Evolutionary conservation across 2,113 vertebrate genomes (phyloP).

Genomic region (Callipepla squamata): DNA sequence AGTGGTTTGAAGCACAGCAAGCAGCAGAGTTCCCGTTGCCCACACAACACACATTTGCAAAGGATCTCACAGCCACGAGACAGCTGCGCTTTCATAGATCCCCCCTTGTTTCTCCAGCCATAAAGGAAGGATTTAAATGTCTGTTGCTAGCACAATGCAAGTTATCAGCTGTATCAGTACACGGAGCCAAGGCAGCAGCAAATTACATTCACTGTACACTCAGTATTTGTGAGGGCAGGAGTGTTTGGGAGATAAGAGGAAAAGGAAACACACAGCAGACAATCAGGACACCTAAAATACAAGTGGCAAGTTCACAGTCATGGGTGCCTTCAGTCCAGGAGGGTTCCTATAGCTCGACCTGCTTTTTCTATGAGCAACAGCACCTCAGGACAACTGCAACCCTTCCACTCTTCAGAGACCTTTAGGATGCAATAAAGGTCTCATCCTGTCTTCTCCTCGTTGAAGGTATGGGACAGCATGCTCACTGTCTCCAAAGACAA

Average conservation of each 20-base stretch:
- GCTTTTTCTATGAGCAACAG: neutral
- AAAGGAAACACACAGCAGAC: neutral
- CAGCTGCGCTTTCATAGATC: neutral
- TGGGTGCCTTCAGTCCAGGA: neutral
- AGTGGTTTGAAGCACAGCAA: neutral
- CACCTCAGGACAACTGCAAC: rapidly evolving
- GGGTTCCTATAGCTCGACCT: neutral
- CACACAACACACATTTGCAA: neutral
- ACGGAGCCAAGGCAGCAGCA: neutral
- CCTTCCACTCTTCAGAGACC: neutral
- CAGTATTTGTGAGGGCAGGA: neutral
- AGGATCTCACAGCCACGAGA: slow-evolving; percentile 21
- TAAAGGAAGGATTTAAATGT: neutral
- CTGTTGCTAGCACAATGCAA: neutral
- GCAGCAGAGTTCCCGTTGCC: neutral
- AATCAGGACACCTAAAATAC: neutral
- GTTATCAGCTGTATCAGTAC: neutral
- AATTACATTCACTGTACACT: neutral
- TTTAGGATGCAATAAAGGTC: neutral
- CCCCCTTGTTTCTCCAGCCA: neutral
- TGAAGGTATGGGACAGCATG: neutral
- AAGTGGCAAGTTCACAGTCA: neutral
- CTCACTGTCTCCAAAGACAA: neutral
- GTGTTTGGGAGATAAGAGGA: neutral
- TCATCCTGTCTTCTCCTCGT: neutral